Evolutionary conservation across 1,140 invertebrate species (phyloP), one percentile per base, ranked within the genome.

Genomic region (Hypothenemus hampei): DNA sequence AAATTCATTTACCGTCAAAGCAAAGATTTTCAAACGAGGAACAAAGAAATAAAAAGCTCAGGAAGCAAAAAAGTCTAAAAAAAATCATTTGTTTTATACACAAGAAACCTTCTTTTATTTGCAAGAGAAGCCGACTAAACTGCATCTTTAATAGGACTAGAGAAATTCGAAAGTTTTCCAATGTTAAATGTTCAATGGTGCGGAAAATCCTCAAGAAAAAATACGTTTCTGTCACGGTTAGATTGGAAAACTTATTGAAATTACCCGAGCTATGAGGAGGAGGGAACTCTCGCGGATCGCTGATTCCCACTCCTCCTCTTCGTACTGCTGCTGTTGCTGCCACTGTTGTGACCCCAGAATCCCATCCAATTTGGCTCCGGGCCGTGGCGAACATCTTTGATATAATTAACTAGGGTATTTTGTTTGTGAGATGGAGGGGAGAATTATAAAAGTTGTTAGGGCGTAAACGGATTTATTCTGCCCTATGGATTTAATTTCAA

Each of bases 241-340:
- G 29, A 53, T 53, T 53, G 50, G 49, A 41, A 53, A 53, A 53
- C 50, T 53, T 53, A 53, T 53, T 53, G 50, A 53, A 53, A 53
- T 53, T 53, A 37, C 33, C 37, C 11, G 46, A 15, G 20, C 13
- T 43, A 19, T 18, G 33, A 24, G 48, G 26, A 31, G 36, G 40
- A 43, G 19, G 19, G 19, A n/a, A n/a, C 18, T 35, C 39, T 37
- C 21, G 39, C 40, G 50, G 50, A 53, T 53, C 39, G 50, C 31
- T 53, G 50, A 26, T 35, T 53, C 22, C 21, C 16, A 15, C 31
- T n/a, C 22, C 35, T 37, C 41, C 41, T 15, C n/a, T n/a, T n/a
- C n/a, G n/a, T n/a, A n/a, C n/a, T n/a, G n/a, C n/a, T n/a, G n/a
- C n/a, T n/a, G n/a, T n/a, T n/a, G n/a, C n/a, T n/a, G n/a, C n/a